phyloP scores from a whole-genome alignment of 2,113 vertebrate genomes.

The Sardina pilchardus region DNA sequence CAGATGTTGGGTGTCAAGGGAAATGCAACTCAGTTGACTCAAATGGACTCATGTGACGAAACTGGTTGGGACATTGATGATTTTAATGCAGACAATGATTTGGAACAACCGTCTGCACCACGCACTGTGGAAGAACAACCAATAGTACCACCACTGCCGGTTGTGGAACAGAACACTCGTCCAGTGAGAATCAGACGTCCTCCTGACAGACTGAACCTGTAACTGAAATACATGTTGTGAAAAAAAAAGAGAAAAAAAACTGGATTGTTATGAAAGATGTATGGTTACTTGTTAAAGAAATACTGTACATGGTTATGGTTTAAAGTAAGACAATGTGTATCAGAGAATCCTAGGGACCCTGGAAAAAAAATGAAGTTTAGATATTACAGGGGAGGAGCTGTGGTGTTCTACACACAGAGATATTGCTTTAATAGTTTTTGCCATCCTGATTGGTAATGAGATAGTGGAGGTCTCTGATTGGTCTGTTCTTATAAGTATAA shows the following conservation, averaged over 20 bases:
- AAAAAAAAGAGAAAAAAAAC: neutral
- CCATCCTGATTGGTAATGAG: too few species aligned
- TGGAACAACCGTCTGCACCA: neutral
- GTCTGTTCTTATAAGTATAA: too few species aligned
- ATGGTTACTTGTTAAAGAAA: neutral
- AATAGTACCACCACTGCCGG: neutral
- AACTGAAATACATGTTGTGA: neutral
- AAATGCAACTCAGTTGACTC: neutral
- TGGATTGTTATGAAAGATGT: too few species aligned
- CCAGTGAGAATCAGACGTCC: constrained; percentile 4
- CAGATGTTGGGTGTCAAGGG: constrained; percentile 18
- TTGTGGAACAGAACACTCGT: neutral
- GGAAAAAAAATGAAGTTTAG: neutral
- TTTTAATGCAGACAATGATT: neutral
- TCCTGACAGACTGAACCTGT: neutral
- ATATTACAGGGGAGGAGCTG: constrained; percentile 16
- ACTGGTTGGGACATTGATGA: neutral
- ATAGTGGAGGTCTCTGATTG: too few species aligned
- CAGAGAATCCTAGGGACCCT: too few species aligned
- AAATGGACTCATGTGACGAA: neutral
- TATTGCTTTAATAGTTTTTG: too few species aligned
- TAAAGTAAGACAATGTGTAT: neutral
- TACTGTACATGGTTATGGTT: neutral
- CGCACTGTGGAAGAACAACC: neutral
- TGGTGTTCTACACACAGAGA: neutral